Evolutionary conservation across 2,888 invertebrate genomes (phyloP).

Genomic region (Callosobruchus maculatus): DNA sequence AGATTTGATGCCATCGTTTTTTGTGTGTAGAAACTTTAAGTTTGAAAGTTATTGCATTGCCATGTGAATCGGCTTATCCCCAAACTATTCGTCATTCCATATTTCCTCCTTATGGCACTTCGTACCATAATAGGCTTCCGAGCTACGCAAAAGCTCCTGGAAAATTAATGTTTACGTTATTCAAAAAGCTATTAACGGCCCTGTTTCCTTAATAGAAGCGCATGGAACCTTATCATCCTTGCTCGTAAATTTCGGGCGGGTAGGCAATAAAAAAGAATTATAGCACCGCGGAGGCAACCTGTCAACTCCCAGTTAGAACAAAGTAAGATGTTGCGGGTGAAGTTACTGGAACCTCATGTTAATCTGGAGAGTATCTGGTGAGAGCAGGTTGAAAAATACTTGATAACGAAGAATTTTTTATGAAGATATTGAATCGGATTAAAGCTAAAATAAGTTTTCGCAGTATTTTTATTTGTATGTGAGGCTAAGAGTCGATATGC

Average conservation of each 20-base stretch:
- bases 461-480: too few species aligned
- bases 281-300: background rate
- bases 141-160: background rate
- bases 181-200: background rate
- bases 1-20: too few species aligned
- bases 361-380: background rate
- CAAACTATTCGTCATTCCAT: background rate
- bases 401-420: background rate
- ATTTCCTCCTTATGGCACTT: background rate
- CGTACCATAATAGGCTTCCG: background rate
- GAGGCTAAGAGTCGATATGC: too few species aligned
- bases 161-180: background rate
- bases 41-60: too few species aligned
- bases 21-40: too few species aligned
- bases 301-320: background rate
- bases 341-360: background rate
- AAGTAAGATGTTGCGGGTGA: background rate
- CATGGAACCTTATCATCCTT: background rate
- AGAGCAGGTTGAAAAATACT: background rate
- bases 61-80: background rate
- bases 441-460: too few species aligned
- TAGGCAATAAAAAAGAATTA: background rate
- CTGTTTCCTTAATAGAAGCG: background rate
- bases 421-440: too few species aligned
- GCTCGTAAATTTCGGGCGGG: background rate